Base-by-base conservation (phyloP, 1,140 invertebrate genomes). In the Dinoponera quadriceps region DNA sequence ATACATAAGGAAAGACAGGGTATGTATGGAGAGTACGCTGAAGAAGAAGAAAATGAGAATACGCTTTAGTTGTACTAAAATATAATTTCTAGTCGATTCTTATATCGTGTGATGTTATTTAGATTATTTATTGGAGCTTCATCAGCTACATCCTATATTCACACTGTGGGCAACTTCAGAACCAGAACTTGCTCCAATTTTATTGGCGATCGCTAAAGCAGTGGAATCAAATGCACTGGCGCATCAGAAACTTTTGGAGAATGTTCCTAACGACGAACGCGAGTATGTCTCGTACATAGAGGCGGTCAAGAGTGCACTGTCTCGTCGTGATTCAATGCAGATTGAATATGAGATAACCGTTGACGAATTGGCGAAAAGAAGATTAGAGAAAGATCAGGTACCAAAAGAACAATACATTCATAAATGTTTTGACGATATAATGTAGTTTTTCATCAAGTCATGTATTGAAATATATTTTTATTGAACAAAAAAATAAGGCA, bases 211-310 rank as follows among this genome's bases (percentile, higher is more conserved):
- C 73, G 93, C 94, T 7, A 92, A 93, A 86, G 95, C 95, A 3
- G 91, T 95, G 48, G 94, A 95, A 86, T 89, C 91, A 2, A 95
- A 94, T 81, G 90, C 95, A 20, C 74, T 89, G n/a, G 95, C 95
- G 9, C 95, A 95, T 87, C 93, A 94, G 87, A 94, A 94, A 81
- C 88, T 96, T 78, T 85, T 96, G 27, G 93, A 94, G 77, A 92
- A 90, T 75, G 91, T 94, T 85, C 82, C 93, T 0, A 94, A 93
- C 81, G 96, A 96, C 14, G 94, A 97, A 81, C 95, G 95, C 87
- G 97, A 97, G 88, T 97, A 97, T 85, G 92, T 96, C 16, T 93
- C 96, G 54, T 97, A 97, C 88, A 94, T 96, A 71, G 96, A 96
- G 78, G 95, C 96, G 27, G 95, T 96, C 0, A 96, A 96, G 92